A percentile compares a stretch with the other conserved stretches of the same genome.
Evolutionary conservation across 2,888 invertebrate genomes (phyloP).

Genomic region (Gymnoscelis rufifasciata): DNA sequence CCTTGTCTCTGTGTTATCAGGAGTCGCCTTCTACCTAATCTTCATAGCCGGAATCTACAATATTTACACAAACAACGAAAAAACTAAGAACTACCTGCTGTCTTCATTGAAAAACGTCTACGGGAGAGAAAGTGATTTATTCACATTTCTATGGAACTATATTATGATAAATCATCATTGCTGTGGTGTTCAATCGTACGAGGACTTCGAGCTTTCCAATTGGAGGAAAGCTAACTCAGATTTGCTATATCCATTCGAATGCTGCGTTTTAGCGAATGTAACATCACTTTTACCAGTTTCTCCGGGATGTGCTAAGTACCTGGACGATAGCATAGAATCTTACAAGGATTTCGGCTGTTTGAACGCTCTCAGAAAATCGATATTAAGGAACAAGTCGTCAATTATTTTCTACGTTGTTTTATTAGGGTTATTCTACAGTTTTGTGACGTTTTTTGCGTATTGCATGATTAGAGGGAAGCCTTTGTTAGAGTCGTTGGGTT

Average conservation of each 20-base stretch:
- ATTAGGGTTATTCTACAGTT: conserved; percentile 36
- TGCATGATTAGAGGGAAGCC: conserved; percentile 59
- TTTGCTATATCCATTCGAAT: conserved; percentile 54
- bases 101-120: conserved; percentile 45
- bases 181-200: conserved; percentile 54
- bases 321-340: conserved; percentile 32
- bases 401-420: conserved; percentile 51
- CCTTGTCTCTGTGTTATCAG: conserved; percentile 47
- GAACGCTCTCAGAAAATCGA: conserved; percentile 41
- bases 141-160: conserved; percentile 55
- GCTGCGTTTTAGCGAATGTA: conserved; percentile 52
- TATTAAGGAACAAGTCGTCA: conserved; percentile 44
- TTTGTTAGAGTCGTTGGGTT: conserved; percentile 41
- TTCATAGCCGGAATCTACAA: conserved; percentile 60
- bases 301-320: conserved; percentile 42
- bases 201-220: conserved; percentile 50
- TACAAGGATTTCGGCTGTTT: conserved; percentile 54
- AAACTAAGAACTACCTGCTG: conserved; percentile 42
- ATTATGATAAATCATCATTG: conserved; percentile 62
- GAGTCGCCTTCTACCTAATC: conserved; percentile 53
- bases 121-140: conserved; percentile 57
- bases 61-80: conserved; percentile 53
- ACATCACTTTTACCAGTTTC: conserved; percentile 45
- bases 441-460: conserved; percentile 54
- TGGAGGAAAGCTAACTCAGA: conserved; percentile 50